Base-by-base conservation (phyloP, 2,113 vertebrate species). In the Seriola rivoliana region DNA sequence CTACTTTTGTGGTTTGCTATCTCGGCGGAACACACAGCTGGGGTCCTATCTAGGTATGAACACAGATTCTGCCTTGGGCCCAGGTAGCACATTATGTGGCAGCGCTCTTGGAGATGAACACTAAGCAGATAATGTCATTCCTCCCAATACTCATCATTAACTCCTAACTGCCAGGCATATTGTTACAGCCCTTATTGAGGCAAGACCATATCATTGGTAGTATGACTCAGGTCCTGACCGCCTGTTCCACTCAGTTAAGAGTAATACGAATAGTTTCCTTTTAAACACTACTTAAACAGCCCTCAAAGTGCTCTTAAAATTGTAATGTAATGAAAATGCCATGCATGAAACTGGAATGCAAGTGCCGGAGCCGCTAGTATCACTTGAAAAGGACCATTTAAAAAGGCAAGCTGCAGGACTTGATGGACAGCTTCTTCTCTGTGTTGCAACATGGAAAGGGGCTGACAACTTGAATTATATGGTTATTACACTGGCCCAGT, bases 31-130 rank as follows among this genome's bases (percentile, higher is more conserved):
- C 94, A 94, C 96, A 94, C 97, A 97, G 96, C 96, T 95, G 93
- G 96, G 93, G 92, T 96, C 94, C 87, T 96, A 94, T 96, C 96
- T 93, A 93, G 93, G 95, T 92, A 89, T 66, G 88, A 94, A 95
- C 96, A 96, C 95, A 90, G 93, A 95, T 96, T 94, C 94, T 94
- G 96, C 96, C 96, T 93, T 93, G 95, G 96, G 96, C 96, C 94
- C 84, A 93, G 75, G 91, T 95, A 96, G 93, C 93, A 95, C 95
- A 96, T 95, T 88, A 87, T 86, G 71, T 82, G 82, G 79, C 71
- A 71, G 73, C 14, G 55, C 82, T 93, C 85, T 80, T 75, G 95
- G 95, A 95, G 96, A 96, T 96, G 94, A 92, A 88, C 91, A 94
- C 80, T 77, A 82, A 90, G 89, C 91, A 96, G 93, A 91, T 96